Evolutionary conservation across 1,140 invertebrate genomes (phyloP), one percentile per base, ranked within the genome.

Genomic region (Euura lappo): DNA sequence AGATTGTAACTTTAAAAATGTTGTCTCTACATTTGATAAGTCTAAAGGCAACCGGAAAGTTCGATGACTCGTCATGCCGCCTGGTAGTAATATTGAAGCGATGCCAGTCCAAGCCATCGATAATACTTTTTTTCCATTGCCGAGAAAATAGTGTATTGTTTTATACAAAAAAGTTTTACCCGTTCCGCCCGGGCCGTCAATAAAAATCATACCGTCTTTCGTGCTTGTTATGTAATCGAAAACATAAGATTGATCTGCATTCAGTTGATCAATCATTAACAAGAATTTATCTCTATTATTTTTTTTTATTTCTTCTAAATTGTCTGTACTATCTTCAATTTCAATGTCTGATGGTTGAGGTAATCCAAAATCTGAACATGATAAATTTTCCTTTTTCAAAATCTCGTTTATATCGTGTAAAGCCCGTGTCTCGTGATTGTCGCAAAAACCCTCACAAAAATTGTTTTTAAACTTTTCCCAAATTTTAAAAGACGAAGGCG

Each of bases 391-490:
- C 28, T 28, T 28, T 28, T 28, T 28, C 28, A 28, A 28, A 28
- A 28, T 1, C 28, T 28, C 28, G 28, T 28, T 28, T 28, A 28
- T 28, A 28, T 28, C 28, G 4, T 71, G 10, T 6, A 71, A 65
- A 45, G 70, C 70, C 66, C 70, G 45, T 45, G 65, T 71, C 66
- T 71, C 70, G n/a, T 71, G 44, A 65, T 71, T 44, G 66, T 64
- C 64, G 2, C 5, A 2, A 65, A 71, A 66, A 65, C 70, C 70
- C 45, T 71, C 70, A 66, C 70, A 71, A 65, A 71, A 71, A 65
- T 44, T 65, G 11, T 71, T 6, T 71, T 71, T 65, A n/a, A 71
- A 71, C 66, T 71, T 71, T 65, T 71, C 8, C 70, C 70, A 71
- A 65, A 71, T 71, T 65, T 71, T 45, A 13, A 2, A 28, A 43